phyloP scores from a whole-genome alignment of 92 coral and sea anemone species.

The Palythoa grandiflora region DNA sequence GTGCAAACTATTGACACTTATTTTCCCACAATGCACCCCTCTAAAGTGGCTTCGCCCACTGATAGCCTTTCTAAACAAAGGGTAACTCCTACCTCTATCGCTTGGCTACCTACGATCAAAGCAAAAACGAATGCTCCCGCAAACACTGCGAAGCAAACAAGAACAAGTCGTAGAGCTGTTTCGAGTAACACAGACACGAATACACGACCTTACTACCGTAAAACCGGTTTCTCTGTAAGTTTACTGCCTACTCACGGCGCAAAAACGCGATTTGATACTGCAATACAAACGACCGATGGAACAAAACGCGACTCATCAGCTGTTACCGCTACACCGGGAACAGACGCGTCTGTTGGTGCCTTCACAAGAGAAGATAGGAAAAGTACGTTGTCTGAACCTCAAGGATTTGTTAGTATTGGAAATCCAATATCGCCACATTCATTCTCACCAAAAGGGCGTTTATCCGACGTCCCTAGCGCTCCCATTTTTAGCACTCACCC shows the following conservation, averaged over 20 bases:
- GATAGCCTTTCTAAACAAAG: not conserved
- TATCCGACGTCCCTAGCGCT: not conserved
- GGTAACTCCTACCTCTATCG: not conserved
- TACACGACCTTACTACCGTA: not conserved
- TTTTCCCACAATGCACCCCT: not conserved
- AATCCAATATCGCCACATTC: slow-evolving; percentile 1
- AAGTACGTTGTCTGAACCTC: slow-evolving; percentile 41
- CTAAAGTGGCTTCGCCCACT: not conserved
- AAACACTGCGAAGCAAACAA: not conserved
- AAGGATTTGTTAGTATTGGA: slow-evolving; percentile 50
- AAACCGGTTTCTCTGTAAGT: not conserved
- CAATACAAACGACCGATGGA: slow-evolving; percentile 17
- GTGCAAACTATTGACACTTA: not conserved
- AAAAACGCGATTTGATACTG: slow-evolving; percentile 23
- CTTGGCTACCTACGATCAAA: not conserved
- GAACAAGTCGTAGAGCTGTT: not conserved
- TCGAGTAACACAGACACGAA: not conserved
- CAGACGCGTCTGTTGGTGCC: slow-evolving; percentile 44
- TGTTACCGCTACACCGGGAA: slow-evolving; percentile 39
- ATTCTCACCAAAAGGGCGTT: slow-evolving; percentile 5
- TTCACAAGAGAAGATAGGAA: slow-evolving; percentile 33
- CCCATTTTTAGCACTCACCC: not conserved
- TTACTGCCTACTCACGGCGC: not conserved
- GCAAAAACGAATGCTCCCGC: not conserved
- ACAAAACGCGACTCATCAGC: slow-evolving; percentile 42